Evolutionary conservation across 2,888 invertebrate genomes (phyloP).

Genomic region (Eupithecia pulchellata): DNA sequence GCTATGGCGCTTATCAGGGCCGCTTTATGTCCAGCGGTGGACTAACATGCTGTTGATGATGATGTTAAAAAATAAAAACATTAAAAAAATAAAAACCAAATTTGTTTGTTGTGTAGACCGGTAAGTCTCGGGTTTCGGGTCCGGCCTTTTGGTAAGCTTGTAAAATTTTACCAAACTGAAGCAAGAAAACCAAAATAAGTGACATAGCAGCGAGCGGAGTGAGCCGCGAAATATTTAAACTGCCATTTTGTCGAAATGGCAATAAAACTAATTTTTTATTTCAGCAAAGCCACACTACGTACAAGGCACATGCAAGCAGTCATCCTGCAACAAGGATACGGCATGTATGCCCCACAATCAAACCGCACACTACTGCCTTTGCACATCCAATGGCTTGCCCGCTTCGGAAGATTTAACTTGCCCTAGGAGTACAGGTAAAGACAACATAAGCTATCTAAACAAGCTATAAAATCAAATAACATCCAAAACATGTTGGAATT

Average conservation of each 20-base stretch:
- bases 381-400: background rate
- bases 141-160: background rate
- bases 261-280: background rate
- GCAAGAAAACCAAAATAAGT: background rate
- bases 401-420: background rate
- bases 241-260: background rate
- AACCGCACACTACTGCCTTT: background rate
- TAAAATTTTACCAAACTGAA: background rate
- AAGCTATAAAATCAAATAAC: too few species aligned
- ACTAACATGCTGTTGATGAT: too few species aligned
- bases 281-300: background rate
- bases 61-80: too few species aligned
- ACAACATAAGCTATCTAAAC: too few species aligned
- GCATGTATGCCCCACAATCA: background rate
- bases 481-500: too few species aligned
- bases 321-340: background rate
- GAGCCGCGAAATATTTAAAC: background rate
- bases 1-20: too few species aligned
- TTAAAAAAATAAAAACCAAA: too few species aligned
- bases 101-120: background rate
- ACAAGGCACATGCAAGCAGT: background rate
- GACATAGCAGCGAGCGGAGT: background rate
- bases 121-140: background rate
- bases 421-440: background rate
- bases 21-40: too few species aligned